These are phyloP conservation scores for Scaptodrosophila latifasciaeformis DNA, from an alignment of 2,888 invertebrate species.

Conservation along the genomic window DNA sequence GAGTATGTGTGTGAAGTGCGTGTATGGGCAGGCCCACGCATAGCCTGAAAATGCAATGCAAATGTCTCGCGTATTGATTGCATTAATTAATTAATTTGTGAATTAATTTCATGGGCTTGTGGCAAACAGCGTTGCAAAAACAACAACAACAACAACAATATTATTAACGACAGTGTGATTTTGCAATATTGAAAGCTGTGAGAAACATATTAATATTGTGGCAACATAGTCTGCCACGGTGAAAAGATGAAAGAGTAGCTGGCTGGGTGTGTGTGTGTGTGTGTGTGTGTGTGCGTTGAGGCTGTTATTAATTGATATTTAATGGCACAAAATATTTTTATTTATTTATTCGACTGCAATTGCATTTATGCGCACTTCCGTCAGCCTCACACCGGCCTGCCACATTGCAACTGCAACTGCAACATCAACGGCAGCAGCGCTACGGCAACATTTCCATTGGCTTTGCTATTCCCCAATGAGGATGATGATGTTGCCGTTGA, in stretches of 20 bases:
- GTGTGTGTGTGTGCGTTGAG: constrained; percentile 60
- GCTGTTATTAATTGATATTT: constrained; percentile 73
- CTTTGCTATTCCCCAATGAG: no score
- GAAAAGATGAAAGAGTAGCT: no score
- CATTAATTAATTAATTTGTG: constrained; percentile 70
- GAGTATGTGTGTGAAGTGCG: background rate
- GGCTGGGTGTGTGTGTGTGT: constrained; percentile 1
- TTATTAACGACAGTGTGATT: background rate
- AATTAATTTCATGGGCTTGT: constrained; percentile 69
- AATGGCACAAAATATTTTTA: constrained; percentile 70
- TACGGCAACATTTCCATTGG: constrained; percentile 4
- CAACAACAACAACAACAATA: constrained; percentile 10
- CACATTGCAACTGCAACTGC: constrained; percentile 6
- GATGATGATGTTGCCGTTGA: constrained; percentile 42
- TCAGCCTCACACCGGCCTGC: constrained; percentile 27
- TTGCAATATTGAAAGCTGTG: no score
- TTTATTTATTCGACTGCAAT: constrained; percentile 64
- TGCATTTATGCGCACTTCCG: constrained; percentile 67
- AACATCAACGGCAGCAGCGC: background rate
- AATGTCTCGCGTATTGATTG: constrained; percentile 70
- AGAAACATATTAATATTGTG: no score
- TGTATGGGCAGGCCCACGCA: background rate
- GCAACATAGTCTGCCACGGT: no score
- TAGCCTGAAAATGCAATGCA: constrained; percentile 45
- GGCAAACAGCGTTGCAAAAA: constrained; percentile 54